These are phyloP conservation scores for Ceratina japonica DNA, from an alignment of 1,140 invertebrate species.

Conservation along the genomic window DNA sequence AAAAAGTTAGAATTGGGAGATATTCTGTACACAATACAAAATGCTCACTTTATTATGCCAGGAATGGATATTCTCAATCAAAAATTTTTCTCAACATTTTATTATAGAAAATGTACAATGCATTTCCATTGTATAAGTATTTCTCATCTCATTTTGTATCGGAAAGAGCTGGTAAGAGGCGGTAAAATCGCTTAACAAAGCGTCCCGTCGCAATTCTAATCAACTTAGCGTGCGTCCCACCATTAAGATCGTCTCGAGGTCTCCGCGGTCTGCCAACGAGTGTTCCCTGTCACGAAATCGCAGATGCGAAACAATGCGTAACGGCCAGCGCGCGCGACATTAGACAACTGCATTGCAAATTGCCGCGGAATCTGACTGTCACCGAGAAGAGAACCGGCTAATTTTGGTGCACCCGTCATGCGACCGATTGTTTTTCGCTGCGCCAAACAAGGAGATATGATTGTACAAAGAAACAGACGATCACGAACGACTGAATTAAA, in stretches of 20 bases:
- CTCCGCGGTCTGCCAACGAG: conserved; percentile 36
- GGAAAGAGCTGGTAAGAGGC: too few relatives aligned
- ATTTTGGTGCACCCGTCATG: conserved; percentile 18
- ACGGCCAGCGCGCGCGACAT: conserved; percentile 15
- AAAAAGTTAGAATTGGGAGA: too few relatives aligned
- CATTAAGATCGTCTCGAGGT: conserved; percentile 18
- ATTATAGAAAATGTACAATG: too few relatives aligned
- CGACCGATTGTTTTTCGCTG: not conserved
- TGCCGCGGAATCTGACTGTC: conserved; percentile 1
- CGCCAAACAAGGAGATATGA: not conserved
- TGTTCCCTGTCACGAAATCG: conserved; percentile 32
- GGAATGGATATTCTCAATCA: too few relatives aligned
- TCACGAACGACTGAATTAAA: not conserved
- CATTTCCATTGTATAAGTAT: too few relatives aligned
- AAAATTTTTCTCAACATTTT: too few relatives aligned
- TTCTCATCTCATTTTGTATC: too few relatives aligned
- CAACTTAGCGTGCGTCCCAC: conserved; percentile 10
- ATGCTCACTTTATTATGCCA: too few relatives aligned
- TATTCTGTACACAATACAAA: too few relatives aligned
- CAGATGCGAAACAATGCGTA: conserved; percentile 43
- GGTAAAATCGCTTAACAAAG: conserved; percentile 20
- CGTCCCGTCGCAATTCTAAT: conserved; percentile 19
- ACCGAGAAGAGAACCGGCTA: not conserved
- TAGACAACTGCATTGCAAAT: conserved; percentile 37
- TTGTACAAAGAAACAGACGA: not conserved